These are phyloP conservation scores for Lochmaea crataegi DNA, from an alignment of 2,888 invertebrate genomes.

Conservation along the genomic window DNA sequence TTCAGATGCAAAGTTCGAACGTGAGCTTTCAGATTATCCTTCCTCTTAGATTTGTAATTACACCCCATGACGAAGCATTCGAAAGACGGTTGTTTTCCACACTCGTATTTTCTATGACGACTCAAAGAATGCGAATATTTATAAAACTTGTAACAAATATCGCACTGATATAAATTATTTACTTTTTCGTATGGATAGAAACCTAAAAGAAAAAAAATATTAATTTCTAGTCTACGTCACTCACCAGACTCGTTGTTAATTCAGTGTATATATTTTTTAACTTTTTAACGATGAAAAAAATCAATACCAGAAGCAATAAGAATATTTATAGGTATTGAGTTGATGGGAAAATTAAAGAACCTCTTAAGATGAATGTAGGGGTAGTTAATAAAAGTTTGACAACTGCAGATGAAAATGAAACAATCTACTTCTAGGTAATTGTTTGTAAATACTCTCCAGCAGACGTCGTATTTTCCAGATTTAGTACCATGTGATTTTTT, in stretches of 20 bases:
- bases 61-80: slow-evolving; percentile 53
- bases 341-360: no score
- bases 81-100: slow-evolving; percentile 55
- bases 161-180: slow-evolving; percentile 43
- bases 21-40: slow-evolving; percentile 56
- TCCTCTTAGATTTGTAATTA: slow-evolving; percentile 54
- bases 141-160: slow-evolving; percentile 53
- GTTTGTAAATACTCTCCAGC: no score
- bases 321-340: no score
- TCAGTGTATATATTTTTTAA: background rate
- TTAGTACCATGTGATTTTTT: background rate
- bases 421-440: no score
- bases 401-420: no score
- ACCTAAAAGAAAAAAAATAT: slow-evolving; percentile 28
- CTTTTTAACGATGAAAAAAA: no score
- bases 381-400: no score
- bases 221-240: slow-evolving; percentile 3
- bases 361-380: no score
- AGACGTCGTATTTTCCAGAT: no score
- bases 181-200: slow-evolving; percentile 22
- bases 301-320: no score
- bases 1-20: slow-evolving; percentile 50
- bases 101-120: slow-evolving; percentile 56
- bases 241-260: background rate
- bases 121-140: slow-evolving; percentile 55